These are phyloP conservation scores for Anoplopoma fimbria DNA, from an alignment of 2,113 vertebrate species.

Conservation along the genomic window DNA sequence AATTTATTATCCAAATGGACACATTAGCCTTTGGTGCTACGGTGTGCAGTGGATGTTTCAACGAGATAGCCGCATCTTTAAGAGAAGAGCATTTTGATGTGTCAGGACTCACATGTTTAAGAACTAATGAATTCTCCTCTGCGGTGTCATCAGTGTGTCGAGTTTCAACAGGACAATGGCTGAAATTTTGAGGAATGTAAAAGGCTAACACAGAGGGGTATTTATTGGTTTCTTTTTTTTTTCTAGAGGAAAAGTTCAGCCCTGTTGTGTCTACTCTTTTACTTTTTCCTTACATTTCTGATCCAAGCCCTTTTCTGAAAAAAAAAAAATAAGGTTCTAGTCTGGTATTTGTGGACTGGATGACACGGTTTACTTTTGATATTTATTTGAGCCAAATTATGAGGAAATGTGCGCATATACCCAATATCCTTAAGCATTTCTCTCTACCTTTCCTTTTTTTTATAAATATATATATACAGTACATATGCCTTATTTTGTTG, in stretches of 20 bases:
- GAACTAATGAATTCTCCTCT: constrained; percentile 45
- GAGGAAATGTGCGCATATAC: constrained; percentile 74
- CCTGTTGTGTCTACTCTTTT: constrained; percentile 47
- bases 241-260: constrained; percentile 49
- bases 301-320: constrained; percentile 47
- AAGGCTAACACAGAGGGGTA: constrained; percentile 49
- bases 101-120: constrained; percentile 40
- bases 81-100: constrained; percentile 43
- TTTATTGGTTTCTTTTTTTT: constrained; percentile 50
- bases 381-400: constrained; percentile 88
- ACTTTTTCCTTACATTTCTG: constrained; percentile 53
- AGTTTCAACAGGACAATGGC: constrained; percentile 48
- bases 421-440: constrained; percentile 78
- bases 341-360: constrained; percentile 74
- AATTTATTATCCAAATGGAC: constrained; percentile 73
- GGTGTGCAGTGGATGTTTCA: constrained; percentile 27
- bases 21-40: constrained; percentile 44
- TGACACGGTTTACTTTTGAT: constrained; percentile 80
- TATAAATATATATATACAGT: constrained; percentile 59
- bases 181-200: constrained; percentile 68
- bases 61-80: constrained; percentile 41
- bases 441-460: constrained; percentile 61
- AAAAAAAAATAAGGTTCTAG: constrained; percentile 54
- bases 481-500: constrained; percentile 74
- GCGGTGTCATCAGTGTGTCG: constrained; percentile 44